Evolutionary conservation across 2,888 invertebrate species (phyloP).

Genomic region (Troides aeacus): DNA sequence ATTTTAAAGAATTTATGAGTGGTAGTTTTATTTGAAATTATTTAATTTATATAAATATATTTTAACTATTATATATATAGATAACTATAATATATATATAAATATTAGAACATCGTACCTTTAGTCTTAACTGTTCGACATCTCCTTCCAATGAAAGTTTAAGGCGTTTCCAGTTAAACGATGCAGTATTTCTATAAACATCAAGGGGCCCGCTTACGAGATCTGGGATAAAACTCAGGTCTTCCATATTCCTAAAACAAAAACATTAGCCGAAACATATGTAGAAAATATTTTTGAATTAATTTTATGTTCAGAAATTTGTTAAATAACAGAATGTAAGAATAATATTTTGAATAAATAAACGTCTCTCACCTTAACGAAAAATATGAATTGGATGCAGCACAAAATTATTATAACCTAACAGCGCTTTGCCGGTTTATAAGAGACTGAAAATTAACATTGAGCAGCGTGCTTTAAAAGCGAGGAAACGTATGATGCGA

Average conservation of each 20-base stretch:
- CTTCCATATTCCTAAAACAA: slow-evolving; percentile 65
- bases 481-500: slow-evolving; percentile 30
- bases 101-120: slow-evolving; percentile 78
- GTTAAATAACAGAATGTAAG: no score
- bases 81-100: no score
- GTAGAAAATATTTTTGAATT: no score
- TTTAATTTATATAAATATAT: no score
- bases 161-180: slow-evolving; percentile 93
- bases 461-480: slow-evolving; percentile 34
- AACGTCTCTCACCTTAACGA: slow-evolving; percentile 32
- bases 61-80: no score
- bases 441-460: slow-evolving; percentile 36
- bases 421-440: slow-evolving; percentile 31
- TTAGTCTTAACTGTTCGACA: slow-evolving; percentile 84
- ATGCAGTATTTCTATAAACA: slow-evolving; percentile 86
- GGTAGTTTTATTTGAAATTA: no score
- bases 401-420: slow-evolving; percentile 26
- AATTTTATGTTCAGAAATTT: no score
- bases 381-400: background rate
- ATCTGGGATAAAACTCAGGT: slow-evolving; percentile 83
- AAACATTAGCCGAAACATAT: slow-evolving; percentile 29
- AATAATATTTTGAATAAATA: background rate
- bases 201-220: slow-evolving; percentile 88
- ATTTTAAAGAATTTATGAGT: no score
- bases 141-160: slow-evolving; percentile 89